Conservation (phyloP, 2,113 vertebrate genomes). For the Empidonax traillii region DNA sequence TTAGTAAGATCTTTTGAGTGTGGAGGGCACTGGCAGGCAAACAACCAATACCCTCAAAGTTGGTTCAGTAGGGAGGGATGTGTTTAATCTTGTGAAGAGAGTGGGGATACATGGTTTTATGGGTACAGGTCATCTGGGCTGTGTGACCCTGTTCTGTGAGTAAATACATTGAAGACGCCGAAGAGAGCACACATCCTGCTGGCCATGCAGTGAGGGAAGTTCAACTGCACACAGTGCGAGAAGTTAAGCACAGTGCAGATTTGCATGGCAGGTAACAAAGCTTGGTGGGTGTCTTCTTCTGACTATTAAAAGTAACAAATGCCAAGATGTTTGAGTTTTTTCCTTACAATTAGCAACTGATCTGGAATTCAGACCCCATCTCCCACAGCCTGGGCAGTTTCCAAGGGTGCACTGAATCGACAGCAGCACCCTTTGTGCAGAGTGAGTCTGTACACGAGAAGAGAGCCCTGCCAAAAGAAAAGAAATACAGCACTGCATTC, state of each 20-base stretch:
- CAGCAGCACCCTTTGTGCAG: conserved; percentile 1
- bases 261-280: neutral
- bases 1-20: neutral
- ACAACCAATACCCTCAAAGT: neutral
- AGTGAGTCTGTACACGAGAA: neutral
- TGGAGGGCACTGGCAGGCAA: neutral
- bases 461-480: neutral
- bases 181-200: neutral
- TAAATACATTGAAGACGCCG: neutral
- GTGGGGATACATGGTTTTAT: neutral
- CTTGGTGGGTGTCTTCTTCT: neutral
- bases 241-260: neutral
- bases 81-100: neutral
- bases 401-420: fast-evolving
- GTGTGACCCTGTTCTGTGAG: neutral
- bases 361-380: neutral
- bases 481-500: neutral
- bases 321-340: neutral
- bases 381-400: neutral
- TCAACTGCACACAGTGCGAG: fast-evolving
- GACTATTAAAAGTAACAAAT: neutral
- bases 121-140: neutral
- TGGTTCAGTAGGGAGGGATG: neutral
- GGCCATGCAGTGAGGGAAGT: fast-evolving
- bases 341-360: neutral